Evolutionary conservation across 2,797 vertebrate genomes (phyloP).

Genomic region (Chaunax sp.): DNA sequence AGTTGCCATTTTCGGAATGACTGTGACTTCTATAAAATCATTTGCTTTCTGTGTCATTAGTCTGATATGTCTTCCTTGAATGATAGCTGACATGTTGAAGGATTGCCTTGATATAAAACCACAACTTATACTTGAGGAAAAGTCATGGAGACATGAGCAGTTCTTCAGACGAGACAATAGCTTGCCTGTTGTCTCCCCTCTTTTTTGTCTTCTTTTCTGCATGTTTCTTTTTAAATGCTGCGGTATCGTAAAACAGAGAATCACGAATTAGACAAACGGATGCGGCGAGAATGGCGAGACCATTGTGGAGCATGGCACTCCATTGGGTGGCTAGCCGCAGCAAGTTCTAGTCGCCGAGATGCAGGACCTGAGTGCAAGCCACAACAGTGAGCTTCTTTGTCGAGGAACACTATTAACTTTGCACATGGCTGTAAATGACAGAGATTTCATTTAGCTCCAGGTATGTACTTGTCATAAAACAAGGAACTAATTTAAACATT

Average conservation of each 20-base stretch:
- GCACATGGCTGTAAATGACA: constrained; percentile 62
- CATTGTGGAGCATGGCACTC: constrained; percentile 73
- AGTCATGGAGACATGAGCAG: constrained; percentile 55
- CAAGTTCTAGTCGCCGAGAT: constrained; percentile 68
- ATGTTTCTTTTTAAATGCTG: constrained; percentile 34
- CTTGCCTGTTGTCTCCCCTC: constrained; percentile 62
- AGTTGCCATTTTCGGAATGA: constrained; percentile 16
- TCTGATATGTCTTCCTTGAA: constrained; percentile 2
- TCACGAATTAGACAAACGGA: constrained; percentile 52
- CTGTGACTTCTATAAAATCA: constrained; percentile 6
- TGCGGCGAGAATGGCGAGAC: constrained; percentile 69
- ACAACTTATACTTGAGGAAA: constrained; percentile 47
- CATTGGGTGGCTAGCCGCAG: constrained; percentile 69
- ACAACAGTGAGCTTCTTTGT: constrained; percentile 82
- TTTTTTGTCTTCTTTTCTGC: constrained; percentile 18
- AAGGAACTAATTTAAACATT: constrained; percentile 48
- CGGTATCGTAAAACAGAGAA: constrained; percentile 46
- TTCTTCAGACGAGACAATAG: constrained; percentile 70
- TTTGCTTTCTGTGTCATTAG: constrained; percentile 9
- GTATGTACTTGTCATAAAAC: constrained; percentile 59
- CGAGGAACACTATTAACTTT: constrained; percentile 51
- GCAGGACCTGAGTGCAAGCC: constrained; percentile 35
- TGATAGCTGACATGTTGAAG: constrained; percentile 23
- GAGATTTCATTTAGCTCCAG: constrained; percentile 60
- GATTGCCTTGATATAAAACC: constrained; percentile 36